Base-by-base conservation (phyloP, 2,113 vertebrate genomes). In the Mustela lutreola region DNA sequence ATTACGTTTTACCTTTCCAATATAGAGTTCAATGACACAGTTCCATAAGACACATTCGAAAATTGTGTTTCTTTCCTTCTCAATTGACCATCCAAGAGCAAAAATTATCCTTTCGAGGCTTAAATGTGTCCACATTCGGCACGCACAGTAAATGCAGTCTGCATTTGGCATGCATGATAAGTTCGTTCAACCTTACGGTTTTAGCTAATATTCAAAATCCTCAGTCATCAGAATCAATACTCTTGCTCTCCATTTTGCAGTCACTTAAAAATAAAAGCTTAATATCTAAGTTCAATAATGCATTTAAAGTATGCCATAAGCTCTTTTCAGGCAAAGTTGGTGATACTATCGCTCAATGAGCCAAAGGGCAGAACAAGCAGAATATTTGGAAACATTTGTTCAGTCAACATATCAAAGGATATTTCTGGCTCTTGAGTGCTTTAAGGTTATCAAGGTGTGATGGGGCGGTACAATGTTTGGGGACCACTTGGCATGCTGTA, bases 201-300 rank as follows among this genome's bases (percentile, higher is more conserved):
- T 88, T 83, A 45, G 71, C 70, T 96, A 26, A 39, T 60, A 79
- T 91, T 94, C 33, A 91, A 94, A 94, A 81, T 21, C 85, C 1
- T 60, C 65, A 16, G 11, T 71, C n/a, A 42, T 58, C 63, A 88
- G 50, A 94, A 65, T 82, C 53, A 91, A 28, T 58, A 42, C 19
- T 71, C 50, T 50, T 83, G 21, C 48, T 90, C 81, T 83, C 28
- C 16, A 63, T 63, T 96, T 76, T 76, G 33, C 3, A 78, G 11
- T 39, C 22, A 19, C 19, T 94, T 67, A 78, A 80, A 78, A 91
- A 96, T 79, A 88, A 83, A 82, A 91, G 26, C 24, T 83, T 93
- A 58, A 91, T 83, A 71, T 65, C 5, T 50, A 81, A 95, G 31
- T 90, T 71, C 9, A 91, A 16, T 58, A n/a, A 96, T n/a, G 6